Percentiles rank a stretch among this genome's conserved stretches.
These are phyloP conservation scores for Notiomystis cincta DNA, from an alignment of 2,113 vertebrate species.

Conservation along the genomic window DNA sequence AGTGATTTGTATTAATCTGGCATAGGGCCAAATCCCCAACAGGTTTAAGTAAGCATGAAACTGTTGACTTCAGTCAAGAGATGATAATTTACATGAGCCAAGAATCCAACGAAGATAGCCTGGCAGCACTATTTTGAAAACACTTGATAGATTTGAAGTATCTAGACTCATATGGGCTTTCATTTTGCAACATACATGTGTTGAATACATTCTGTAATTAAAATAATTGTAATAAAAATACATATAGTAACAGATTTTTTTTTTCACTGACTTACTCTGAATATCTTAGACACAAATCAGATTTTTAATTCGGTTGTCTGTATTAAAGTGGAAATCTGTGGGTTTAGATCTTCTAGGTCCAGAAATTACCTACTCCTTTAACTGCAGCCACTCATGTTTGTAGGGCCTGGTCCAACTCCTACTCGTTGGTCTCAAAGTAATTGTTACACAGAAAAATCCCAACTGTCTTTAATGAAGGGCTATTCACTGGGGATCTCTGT, in stretches of 20 bases:
- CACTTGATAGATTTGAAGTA: not conserved
- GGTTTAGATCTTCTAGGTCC: not conserved
- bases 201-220: not conserved
- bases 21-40: not conserved
- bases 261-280: not conserved
- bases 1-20: not conserved
- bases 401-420: not conserved
- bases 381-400: not conserved
- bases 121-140: not conserved
- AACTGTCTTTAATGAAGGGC: not conserved
- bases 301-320: not conserved
- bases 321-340: not conserved
- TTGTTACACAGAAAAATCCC: not conserved
- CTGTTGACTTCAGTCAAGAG: not conserved
- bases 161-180: not conserved
- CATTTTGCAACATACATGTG: not conserved
- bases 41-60: not conserved
- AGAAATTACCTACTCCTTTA: not conserved
- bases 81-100: not conserved
- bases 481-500: not conserved
- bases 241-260: not conserved
- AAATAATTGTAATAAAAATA: not conserved
- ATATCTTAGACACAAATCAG: not conserved
- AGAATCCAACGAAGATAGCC: not conserved
- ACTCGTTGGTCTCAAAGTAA: not conserved